These are phyloP conservation scores for Bubo bubo DNA, from an alignment of 2,113 vertebrate species.

Conservation along the genomic window DNA sequence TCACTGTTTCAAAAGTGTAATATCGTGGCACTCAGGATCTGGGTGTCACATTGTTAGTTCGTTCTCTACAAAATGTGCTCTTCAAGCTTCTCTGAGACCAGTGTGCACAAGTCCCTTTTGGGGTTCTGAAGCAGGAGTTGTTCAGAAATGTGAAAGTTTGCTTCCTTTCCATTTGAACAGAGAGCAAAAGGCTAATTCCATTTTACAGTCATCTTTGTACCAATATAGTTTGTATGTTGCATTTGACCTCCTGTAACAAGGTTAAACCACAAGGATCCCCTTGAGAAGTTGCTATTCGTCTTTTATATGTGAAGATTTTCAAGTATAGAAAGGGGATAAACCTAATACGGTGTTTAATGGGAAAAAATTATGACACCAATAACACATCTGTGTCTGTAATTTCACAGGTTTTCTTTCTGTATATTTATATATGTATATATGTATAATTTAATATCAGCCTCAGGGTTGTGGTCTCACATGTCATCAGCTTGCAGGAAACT, in stretches of 20 bases:
- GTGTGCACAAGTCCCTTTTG: neutral
- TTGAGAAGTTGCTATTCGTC: constrained; percentile 53
- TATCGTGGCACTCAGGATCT: neutral
- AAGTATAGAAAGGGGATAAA: constrained; percentile 67
- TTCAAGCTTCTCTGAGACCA: neutral
- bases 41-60: neutral
- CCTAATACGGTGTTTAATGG: constrained; percentile 60
- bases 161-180: neutral
- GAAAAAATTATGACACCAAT: constrained; percentile 50
- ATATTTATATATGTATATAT: constrained; percentile 47
- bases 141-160: neutral
- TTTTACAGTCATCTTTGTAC: constrained; percentile 2
- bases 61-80: neutral
- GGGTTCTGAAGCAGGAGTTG: neutral
- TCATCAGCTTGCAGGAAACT: constrained; percentile 75
- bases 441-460: constrained; percentile 57
- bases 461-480: constrained; percentile 63
- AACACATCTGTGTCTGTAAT: constrained; percentile 72
- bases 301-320: constrained; percentile 72
- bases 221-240: constrained; percentile 17
- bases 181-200: constrained; percentile 44
- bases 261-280: constrained; percentile 53
- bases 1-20: neutral
- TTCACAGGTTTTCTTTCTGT: constrained; percentile 64
- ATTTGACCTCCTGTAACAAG: constrained; percentile 27